Evolutionary conservation across 92 coral and sea anemone species (phyloP), one percentile per base, ranked within the genome.

Genomic region (Phenganax subtilis): DNA sequence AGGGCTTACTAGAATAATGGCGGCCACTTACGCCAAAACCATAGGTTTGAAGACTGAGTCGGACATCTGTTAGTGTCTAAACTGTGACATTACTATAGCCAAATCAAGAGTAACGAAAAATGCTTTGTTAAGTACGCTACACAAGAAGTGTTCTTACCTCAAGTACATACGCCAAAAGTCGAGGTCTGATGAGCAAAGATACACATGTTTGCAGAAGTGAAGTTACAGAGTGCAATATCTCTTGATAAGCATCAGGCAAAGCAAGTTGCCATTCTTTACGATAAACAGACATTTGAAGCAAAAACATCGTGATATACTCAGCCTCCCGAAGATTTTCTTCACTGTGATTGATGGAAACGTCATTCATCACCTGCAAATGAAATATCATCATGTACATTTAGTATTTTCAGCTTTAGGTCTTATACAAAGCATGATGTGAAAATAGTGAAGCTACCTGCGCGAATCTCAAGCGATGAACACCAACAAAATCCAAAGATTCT

Each of bases 401-500:
- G 47, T 37, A 37, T 37, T 1, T 37, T 37, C 47, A 37, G 47
- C 47, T 1, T 37, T 5, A 37, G 47, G 2, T 37, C 5, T 37
- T 5, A 37, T 37, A 37, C 47, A 37, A 44, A 64, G 30, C 37
- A 64, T 20, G 6, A 7, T 17, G 67, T 4, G 2, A 51, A 1
- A 6, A 8, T 27, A 52, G 10, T n/a, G 7, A 59, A n/a, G 30
- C 15, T 62, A 90, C 93, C 88, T 90, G 91, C 71, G 88, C 93
- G 51, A 94, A 86, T 71, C 92, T 88, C 68, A 90, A 97, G 28
- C 97, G 82, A 82, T 94, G 97, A 9, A 93, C 98, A 8, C 96
- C 98, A 25, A 93, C 97, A 83, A 94, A 94, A 81, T 94, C 98
- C 73, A 94, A 81, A 2, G 93, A 96, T 68, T 94, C 98, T 73